phyloP scores from a whole-genome alignment of 1,140 invertebrate species.

The Nebria ingens region DNA sequence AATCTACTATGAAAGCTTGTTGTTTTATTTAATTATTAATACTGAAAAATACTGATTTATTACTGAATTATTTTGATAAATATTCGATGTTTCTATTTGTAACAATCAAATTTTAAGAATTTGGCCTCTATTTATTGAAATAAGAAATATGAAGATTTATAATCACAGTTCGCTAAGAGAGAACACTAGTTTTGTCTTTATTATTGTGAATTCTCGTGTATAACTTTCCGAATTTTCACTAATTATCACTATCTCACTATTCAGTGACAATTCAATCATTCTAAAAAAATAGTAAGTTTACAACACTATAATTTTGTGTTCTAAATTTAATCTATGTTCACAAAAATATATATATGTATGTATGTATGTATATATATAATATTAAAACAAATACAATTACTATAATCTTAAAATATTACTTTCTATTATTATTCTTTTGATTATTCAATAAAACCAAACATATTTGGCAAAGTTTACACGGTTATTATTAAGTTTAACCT shows the following conservation, averaged over 20 bases:
- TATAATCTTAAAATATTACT: no score
- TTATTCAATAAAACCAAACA: no score
- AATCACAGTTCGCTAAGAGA: conserved; percentile 1
- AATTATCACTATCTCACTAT: no score
- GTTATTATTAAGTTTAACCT: no score
- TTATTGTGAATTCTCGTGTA: no score
- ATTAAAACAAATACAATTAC: no score
- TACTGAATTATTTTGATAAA: background rate
- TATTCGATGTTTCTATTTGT: background rate
- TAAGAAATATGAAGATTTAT: background rate
- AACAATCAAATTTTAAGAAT: background rate
- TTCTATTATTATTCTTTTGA: no score
- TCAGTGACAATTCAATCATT: no score
- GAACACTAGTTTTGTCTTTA: background rate
- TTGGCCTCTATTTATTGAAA: background rate
- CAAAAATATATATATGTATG: background rate
- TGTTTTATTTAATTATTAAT: conserved; percentile 2
- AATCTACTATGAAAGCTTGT: background rate
- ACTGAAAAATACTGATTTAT: conserved; percentile 7
- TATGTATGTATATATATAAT: background rate
- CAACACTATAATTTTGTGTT: no score
- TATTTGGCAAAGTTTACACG: no score
- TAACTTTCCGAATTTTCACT: conserved; percentile 4
- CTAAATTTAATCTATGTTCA: no score
- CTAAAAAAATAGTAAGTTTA: no score